Evolutionary conservation across 2,888 invertebrate species (phyloP).

Genomic region (Caenorhabditis imperialis): DNA sequence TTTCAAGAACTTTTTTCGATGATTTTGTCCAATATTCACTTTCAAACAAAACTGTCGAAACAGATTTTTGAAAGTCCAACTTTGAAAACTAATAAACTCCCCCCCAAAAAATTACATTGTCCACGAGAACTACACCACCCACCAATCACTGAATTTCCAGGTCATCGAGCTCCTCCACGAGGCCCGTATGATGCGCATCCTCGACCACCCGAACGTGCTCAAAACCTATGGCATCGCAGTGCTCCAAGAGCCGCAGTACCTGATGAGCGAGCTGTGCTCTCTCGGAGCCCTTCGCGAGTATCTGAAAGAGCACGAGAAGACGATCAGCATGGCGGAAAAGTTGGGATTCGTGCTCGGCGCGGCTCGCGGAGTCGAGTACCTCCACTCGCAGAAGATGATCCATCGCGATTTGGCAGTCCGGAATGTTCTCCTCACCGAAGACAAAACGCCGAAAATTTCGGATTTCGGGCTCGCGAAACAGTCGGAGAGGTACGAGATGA

Average conservation of each 20-base stretch:
- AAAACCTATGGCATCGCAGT: slow-evolving; percentile 10
- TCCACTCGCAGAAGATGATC: slow-evolving; percentile 30
- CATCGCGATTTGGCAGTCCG: slow-evolving; percentile 37
- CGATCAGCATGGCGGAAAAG: slow-evolving; percentile 6
- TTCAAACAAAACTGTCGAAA: too few relatives aligned
- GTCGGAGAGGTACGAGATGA: slow-evolving; percentile 17
- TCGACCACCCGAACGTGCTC: slow-evolving; percentile 23
- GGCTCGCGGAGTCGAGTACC: slow-evolving; percentile 45
- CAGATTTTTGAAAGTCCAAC: too few relatives aligned
- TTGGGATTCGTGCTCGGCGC: slow-evolving; percentile 22
- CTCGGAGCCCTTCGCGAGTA: slow-evolving; percentile 26
- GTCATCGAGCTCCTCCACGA: slow-evolving; percentile 15
- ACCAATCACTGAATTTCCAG: neutral
- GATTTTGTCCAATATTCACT: too few relatives aligned
- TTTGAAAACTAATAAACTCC: too few relatives aligned
- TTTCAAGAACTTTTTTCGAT: too few relatives aligned
- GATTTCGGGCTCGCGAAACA: slow-evolving; percentile 21
- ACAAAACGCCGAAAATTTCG: slow-evolving; percentile 22
- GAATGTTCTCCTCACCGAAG: slow-evolving; percentile 22
- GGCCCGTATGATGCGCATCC: slow-evolving; percentile 12
- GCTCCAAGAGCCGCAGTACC: slow-evolving; percentile 16
- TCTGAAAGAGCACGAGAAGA: slow-evolving; percentile 11
- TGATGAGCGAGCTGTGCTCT: slow-evolving; percentile 16
- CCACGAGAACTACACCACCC: too few relatives aligned
- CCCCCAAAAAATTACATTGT: too few relatives aligned